Evolutionary conservation across 1,140 invertebrate genomes (phyloP), one percentile per base, ranked within the genome.

Genomic region (Drosophila navojoa): DNA sequence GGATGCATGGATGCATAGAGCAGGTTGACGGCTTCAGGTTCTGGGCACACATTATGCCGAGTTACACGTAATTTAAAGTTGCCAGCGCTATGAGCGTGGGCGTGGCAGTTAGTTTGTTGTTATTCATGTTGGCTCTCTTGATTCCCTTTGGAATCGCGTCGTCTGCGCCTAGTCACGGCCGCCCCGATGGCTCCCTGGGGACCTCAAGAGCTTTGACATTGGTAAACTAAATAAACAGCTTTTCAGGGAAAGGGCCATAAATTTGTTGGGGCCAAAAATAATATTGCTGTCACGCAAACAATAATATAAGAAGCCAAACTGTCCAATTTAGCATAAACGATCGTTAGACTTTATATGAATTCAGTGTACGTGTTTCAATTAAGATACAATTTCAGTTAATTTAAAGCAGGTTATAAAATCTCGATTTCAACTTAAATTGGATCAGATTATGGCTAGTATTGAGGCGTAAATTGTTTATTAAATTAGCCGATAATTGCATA

Each of bases 61-160:
- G 16, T 58, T 52, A 52, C 47, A 68, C 67, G 66, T 59, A 62
- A 74, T 71, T 71, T 75, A 63, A 75, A 75, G 45, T 75, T 71
- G 54, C 55, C 66, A 67, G 54, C 67, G 29, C 29, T 38, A 11
- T 50, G 55, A 38, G 55, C 47, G 70, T 67, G 47, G 71, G 64
- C 57, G 64, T 73, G 64, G 57, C 71, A 73, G 7, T 9, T 59
- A 32, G 53, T 52, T 62, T 47, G 44, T 38, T 54, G 44, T 38
- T 54, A 62, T 44, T 60, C 47, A 52, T 53, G 38, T 45, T 53
- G 45, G 38, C 38, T 53, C 38, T 71, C 25, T 64, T 53, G n/a
- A 11, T 16, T 62, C 19, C 19, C 47, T 6, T 25, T 44, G 63
- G 63, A 53, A 45, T 35, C 27, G 19, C 52, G 11, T 53, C 19